Base-by-base conservation (phyloP, 2,797 vertebrate species). In the Thunnus albacares region DNA sequence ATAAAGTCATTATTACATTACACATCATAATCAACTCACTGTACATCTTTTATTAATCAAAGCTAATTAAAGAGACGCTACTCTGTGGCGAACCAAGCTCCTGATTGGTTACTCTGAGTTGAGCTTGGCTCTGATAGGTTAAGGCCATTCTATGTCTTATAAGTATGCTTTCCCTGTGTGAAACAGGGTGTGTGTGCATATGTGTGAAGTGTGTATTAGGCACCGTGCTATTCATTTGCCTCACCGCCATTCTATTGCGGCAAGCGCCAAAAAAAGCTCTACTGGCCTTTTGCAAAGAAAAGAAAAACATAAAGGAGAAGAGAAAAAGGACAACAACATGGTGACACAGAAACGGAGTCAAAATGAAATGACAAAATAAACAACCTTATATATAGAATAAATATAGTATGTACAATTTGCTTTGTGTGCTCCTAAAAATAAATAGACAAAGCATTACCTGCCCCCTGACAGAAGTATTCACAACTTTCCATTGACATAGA, bases 331-430 rank as follows among this genome's bases (percentile, higher is more conserved):
- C 71, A 80, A 75, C 74, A 90, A 82, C 77, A 81, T 58, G 69
- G 75, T 69, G 89, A 88, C 84, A 91, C 80, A 78, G 77, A 82
- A 90, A 86, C 71, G 20, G 84, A 90, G 83, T 74, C 87, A 92
- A 90, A 94, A 93, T 89, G 87, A 92, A 94, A 94, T 92, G 89
- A 90, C 80, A 93, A 93, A 95, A 96, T 94, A 94, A 94, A 96
- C 94, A 95, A 87, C 90, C 92, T 91, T 93, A 95, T 95, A 95
- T 96, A 95, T 94, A 96, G 94, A 96, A 96, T 96, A 96, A 96
- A 96, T 96, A 96, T 96, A 93, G 85, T 96, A 96, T 96, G 87
- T 96, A 96, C 94, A 96, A 92, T 94, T 95, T 94, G 93, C 94
- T 95, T 95, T 94, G 93, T 95, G 93, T 95, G 91, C 92, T 94